phyloP scores from a whole-genome alignment of 2,888 invertebrate genomes.

The Lagria hirta region DNA sequence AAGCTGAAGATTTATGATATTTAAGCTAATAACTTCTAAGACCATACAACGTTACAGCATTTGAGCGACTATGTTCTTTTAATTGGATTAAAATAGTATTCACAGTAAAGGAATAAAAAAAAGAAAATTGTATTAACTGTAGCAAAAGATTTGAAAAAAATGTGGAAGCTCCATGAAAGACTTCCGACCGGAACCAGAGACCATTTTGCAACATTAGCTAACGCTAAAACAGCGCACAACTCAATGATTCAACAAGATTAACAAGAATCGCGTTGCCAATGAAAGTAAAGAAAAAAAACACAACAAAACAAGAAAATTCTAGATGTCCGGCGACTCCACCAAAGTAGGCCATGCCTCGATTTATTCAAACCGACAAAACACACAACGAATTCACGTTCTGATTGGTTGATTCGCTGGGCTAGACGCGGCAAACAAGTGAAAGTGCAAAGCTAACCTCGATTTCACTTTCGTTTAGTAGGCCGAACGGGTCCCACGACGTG shows the following conservation, averaged over 20 bases:
- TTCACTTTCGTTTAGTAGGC: constrained; percentile 58
- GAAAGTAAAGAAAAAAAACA: constrained; percentile 16
- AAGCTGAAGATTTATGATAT: no score
- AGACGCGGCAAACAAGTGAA: constrained; percentile 55
- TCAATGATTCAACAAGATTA: constrained; percentile 4
- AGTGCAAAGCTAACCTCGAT: constrained; percentile 57
- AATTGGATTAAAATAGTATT: no score
- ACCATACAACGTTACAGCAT: no score
- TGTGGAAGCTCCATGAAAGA: no score
- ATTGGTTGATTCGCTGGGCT: constrained; percentile 52
- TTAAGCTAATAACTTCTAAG: no score
- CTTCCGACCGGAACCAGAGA: constrained; percentile 11
- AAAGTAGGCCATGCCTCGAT: constrained; percentile 52
- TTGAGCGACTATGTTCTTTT: no score
- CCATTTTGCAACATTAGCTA: constrained; percentile 11
- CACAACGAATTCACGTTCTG: constrained; percentile 45
- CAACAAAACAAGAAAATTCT: constrained; percentile 43
- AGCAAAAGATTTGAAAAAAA: no score
- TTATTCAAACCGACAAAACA: constrained; percentile 51
- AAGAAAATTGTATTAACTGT: no score
- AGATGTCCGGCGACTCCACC: constrained; percentile 42
- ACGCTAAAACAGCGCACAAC: constrained; percentile 5
- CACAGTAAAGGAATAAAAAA: no score
- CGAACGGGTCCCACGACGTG: constrained; percentile 55
- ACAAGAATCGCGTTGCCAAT: constrained; percentile 4